A percentile compares a stretch with the other conserved stretches of the same genome.
Conservation (phyloP, 2,797 vertebrate species). For the Danionella dracula region DNA sequence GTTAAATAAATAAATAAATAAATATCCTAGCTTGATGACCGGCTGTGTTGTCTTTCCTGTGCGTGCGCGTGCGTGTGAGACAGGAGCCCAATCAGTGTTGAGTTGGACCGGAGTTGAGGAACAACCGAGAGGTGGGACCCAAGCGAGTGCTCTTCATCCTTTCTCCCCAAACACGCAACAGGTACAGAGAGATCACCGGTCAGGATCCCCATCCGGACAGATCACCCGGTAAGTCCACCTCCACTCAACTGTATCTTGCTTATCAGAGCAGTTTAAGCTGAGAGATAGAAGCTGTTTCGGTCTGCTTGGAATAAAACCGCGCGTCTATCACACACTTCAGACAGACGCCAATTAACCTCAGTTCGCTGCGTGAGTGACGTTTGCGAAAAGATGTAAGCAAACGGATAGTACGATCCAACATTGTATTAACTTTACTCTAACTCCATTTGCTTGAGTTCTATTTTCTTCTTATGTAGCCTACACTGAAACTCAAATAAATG, state of each 20-base stretch:
- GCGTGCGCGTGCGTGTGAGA: no score
- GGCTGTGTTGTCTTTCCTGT: no score
- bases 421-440: no score
- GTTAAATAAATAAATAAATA: no score
- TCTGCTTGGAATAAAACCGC: neutral
- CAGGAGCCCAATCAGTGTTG: neutral
- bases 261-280: neutral
- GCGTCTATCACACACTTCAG: neutral
- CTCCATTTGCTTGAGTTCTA: no score
- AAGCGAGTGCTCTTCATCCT: constrained; percentile 60
- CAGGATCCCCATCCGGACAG: constrained; percentile 14
- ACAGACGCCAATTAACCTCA: no score
- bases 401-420: no score
- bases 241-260: neutral
- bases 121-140: constrained; percentile 75
- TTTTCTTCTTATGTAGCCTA: no score
- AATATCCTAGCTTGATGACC: no score
- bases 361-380: constrained; percentile 7
- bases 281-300: no score
- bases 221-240: constrained; percentile 58
- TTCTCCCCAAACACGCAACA: constrained; percentile 63
- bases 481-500: no score
- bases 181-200: constrained; percentile 60
- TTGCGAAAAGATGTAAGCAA: neutral
- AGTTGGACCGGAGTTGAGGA: neutral